Evolutionary conservation across 2,797 vertebrate species (phyloP).

Genomic region (Pseudochirops corinnae): DNA sequence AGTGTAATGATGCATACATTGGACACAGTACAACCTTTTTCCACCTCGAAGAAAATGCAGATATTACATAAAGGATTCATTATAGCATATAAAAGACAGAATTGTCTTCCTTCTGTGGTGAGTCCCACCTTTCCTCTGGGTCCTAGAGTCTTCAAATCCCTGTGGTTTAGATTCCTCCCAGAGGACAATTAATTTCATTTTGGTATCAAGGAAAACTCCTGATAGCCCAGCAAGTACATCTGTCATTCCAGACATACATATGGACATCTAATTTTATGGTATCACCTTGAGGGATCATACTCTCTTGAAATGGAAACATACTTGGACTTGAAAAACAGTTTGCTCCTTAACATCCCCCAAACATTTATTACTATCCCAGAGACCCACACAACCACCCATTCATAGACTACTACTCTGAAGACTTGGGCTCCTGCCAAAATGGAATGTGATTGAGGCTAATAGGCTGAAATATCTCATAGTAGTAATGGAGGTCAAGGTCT

Average conservation of each 20-base stretch:
- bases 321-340: not conserved
- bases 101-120: not conserved
- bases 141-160: not conserved
- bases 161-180: not conserved
- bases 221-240: not conserved
- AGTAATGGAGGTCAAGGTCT: not conserved
- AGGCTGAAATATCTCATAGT: not conserved
- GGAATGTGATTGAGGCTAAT: not conserved
- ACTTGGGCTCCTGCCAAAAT: not conserved
- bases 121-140: not conserved
- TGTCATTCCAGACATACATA: not conserved
- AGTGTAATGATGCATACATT: not conserved
- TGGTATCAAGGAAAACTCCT: not conserved
- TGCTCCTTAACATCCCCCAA: too few species aligned
- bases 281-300: not conserved
- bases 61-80: not conserved
- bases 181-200: not conserved
- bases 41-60: not conserved
- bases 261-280: not conserved
- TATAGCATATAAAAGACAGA: not conserved
- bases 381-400: not conserved
- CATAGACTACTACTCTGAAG: not conserved
- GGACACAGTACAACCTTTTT: not conserved
- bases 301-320: not conserved
- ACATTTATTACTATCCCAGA: not conserved